Percentiles rank a stretch among this genome's conserved stretches.
These are phyloP conservation scores for Mustelus asterias DNA, from an alignment of 2,113 vertebrate genomes.

Conservation along the genomic window DNA sequence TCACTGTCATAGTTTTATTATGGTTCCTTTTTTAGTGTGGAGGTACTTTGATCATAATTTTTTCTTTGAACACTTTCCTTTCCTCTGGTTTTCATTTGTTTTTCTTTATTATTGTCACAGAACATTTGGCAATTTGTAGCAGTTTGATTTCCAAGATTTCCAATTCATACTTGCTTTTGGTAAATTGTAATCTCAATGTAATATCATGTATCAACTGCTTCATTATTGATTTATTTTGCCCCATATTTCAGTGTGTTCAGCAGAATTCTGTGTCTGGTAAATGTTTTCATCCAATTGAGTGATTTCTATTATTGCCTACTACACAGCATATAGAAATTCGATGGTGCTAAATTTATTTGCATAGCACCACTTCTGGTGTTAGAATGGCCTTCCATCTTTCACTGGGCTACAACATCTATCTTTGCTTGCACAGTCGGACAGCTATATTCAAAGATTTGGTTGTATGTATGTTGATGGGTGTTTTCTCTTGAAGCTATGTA, in stretches of 20 bases:
- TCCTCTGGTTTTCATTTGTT: not conserved
- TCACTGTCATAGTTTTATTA: not conserved
- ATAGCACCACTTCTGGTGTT: too few species aligned
- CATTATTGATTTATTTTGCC: not conserved
- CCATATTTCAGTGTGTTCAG: not conserved
- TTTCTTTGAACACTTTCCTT: not conserved
- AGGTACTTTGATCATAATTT: not conserved
- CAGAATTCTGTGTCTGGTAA: not conserved
- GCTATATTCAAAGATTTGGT: too few species aligned
- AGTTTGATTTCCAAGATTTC: slow-evolving; percentile 16
- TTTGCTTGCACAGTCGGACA: too few species aligned
- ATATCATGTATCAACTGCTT: not conserved
- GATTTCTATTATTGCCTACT: not conserved
- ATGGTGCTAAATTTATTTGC: too few species aligned
- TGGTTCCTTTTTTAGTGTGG: not conserved
- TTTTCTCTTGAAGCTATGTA: too few species aligned
- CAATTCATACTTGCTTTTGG: not conserved
- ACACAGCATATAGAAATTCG: not conserved
- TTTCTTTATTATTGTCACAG: not conserved
- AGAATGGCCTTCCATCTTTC: too few species aligned
- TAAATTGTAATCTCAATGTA: not conserved
- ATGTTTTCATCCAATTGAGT: not conserved
- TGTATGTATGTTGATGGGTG: too few species aligned
- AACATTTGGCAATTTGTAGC: not conserved
- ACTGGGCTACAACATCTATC: too few species aligned